Evolutionary conservation across 1,140 invertebrate species (phyloP).

Genomic region (Samia ricini): DNA sequence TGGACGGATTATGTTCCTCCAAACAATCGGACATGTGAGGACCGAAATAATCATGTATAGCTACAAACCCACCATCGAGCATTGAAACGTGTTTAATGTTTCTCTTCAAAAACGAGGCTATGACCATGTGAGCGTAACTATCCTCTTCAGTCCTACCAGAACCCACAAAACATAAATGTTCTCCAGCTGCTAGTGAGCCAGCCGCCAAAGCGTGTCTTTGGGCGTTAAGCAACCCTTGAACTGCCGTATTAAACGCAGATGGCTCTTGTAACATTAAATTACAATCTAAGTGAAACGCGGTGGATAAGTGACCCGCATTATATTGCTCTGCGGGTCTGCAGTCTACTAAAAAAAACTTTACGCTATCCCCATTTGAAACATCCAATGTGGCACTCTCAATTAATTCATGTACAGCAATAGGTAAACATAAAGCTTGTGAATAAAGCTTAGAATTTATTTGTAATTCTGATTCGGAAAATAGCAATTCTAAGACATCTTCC

Average conservation of each 20-base stretch:
- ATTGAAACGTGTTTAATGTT: conserved; percentile 95
- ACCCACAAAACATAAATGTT: conserved; percentile 98
- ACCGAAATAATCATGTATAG: conserved; percentile 91
- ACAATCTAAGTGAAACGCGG: conserved; percentile 98
- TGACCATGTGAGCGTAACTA: conserved; percentile 98
- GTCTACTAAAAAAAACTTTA: conserved; percentile 97
- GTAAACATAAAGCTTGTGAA: conserved; percentile 94
- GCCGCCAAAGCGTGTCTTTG: conserved; percentile 93
- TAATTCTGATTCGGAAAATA: conserved; percentile 78
- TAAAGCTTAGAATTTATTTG: conserved; percentile 78
- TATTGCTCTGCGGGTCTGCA: conserved; percentile 98
- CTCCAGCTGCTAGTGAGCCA: conserved; percentile 93
- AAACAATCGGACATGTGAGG: conserved; percentile 88
- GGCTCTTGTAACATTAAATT: conserved; percentile 98
- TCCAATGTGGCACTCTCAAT: conserved; percentile 87
- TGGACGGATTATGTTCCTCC: conserved; percentile 87
- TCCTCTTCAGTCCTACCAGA: conserved; percentile 97
- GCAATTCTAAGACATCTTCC: conserved; percentile 82
- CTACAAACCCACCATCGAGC: conserved; percentile 94
- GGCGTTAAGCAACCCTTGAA: conserved; percentile 93
- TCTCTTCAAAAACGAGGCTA: conserved; percentile 97
- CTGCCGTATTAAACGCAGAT: conserved; percentile 94
- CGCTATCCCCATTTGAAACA: conserved; percentile 79
- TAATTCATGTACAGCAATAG: conserved; percentile 93
- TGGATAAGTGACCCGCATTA: conserved; percentile 96